Evolutionary conservation across 2,113 vertebrate species (phyloP).

Genomic region (Phyllostomus discolor): DNA sequence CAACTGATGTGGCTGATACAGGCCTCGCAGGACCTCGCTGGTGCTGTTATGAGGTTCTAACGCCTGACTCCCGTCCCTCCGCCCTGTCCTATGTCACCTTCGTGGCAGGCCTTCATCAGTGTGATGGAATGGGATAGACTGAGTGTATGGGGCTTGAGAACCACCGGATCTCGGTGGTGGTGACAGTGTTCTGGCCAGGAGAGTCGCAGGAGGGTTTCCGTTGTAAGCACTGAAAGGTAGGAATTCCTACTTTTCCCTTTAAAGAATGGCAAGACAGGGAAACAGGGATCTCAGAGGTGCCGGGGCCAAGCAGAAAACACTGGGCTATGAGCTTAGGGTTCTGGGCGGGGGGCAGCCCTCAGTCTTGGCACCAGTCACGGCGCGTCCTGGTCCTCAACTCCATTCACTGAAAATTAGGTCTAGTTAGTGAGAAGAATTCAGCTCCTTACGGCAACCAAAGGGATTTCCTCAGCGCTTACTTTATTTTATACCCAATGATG

Average conservation of each 20-base stretch:
- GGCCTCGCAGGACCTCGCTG: background rate
- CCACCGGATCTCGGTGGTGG: fast-evolving
- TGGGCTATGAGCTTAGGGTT: background rate
- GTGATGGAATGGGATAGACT: background rate
- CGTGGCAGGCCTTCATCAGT: background rate
- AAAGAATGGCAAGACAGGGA: background rate
- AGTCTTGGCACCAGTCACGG: background rate
- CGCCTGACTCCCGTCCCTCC: background rate
- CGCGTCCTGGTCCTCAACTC: background rate
- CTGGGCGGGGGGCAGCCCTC: background rate
- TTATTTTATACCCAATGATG: background rate
- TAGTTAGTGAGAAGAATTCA: background rate
- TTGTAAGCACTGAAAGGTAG: background rate
- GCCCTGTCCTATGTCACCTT: background rate
- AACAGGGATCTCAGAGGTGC: background rate
- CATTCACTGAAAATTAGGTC: background rate
- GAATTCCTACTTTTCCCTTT: background rate
- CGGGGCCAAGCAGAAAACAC: background rate
- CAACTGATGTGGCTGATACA: fast-evolving
- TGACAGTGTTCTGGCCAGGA: background rate
- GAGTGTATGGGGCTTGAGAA: background rate
- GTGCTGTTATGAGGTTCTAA: background rate
- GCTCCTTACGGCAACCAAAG: background rate
- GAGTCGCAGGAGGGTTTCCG: background rate
- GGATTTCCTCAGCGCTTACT: background rate